phyloP scores from a whole-genome alignment of 2,888 invertebrate species.

The Leucophenga maculata region DNA sequence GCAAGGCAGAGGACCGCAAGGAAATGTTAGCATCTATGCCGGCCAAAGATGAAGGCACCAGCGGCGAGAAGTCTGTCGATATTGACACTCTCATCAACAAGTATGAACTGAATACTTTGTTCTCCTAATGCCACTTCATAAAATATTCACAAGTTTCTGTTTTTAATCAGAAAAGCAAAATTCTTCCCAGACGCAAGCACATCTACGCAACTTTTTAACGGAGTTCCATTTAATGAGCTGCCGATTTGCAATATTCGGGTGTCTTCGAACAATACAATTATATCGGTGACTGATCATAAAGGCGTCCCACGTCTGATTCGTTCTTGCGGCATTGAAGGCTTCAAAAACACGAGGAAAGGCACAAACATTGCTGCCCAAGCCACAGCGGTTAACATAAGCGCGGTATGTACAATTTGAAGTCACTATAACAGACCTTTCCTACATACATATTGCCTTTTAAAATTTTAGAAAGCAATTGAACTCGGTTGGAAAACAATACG shows the following conservation, averaged over 20 bases:
- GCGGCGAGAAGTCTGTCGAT: slow-evolving; percentile 82
- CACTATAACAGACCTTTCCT: background rate
- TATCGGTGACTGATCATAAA: slow-evolving; percentile 81
- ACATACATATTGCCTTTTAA: background rate
- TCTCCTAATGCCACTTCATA: background rate
- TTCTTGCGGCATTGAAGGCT: slow-evolving; percentile 93
- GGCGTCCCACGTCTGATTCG: slow-evolving; percentile 77
- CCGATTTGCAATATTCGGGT: slow-evolving; percentile 88
- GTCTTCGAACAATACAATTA: slow-evolving; percentile 90
- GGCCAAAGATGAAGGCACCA: slow-evolving; percentile 81
- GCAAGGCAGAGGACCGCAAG: slow-evolving; percentile 74
- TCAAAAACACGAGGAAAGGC: slow-evolving; percentile 94
- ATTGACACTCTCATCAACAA: slow-evolving; percentile 78
- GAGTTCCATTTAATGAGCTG: slow-evolving; percentile 83
- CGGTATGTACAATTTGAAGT: slow-evolving; percentile 74
- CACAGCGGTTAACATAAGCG: slow-evolving; percentile 86
- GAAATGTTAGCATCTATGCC: slow-evolving; percentile 75
- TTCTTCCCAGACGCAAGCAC: slow-evolving; percentile 84
- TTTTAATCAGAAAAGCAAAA: slow-evolving; percentile 74
- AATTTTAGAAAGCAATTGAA: slow-evolving; percentile 79
- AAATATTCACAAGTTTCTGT: slow-evolving; percentile 1
- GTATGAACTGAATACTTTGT: slow-evolving; percentile 71
- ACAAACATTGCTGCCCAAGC: slow-evolving; percentile 98
- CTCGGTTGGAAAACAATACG: slow-evolving; percentile 83
- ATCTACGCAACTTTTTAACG: slow-evolving; percentile 81